Conservation (phyloP, 1,140 invertebrate genomes). For the Drosophila takahashii region DNA sequence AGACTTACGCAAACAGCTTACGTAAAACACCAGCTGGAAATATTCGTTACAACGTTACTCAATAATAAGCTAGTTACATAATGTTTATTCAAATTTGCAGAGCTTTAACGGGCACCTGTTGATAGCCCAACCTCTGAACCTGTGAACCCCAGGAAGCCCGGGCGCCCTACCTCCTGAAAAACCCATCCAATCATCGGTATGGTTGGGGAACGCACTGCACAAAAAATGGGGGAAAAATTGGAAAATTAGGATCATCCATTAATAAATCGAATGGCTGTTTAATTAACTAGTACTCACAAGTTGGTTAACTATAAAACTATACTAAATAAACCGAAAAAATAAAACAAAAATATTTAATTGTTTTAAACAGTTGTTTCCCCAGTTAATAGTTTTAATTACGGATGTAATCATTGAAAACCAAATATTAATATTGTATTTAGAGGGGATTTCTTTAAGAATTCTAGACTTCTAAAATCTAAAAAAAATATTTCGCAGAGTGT, state of each 20-base stretch:
- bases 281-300: no score
- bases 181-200: not conserved
- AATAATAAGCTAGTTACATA: constrained; percentile 39
- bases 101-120: constrained; percentile 35
- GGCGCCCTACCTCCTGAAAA: not conserved
- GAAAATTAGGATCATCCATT: not conserved
- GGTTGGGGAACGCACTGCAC: constrained; percentile 13
- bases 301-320: no score
- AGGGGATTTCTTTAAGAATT: no score
- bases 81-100: constrained; percentile 26
- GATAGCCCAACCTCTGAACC: not conserved
- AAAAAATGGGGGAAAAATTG: no score
- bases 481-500: not conserved
- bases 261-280: no score
- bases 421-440: no score
- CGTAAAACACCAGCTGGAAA: constrained; percentile 1
- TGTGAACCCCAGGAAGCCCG: not conserved
- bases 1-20: constrained; percentile 27
- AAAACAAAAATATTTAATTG: no score
- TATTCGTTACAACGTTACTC: constrained; percentile 14
- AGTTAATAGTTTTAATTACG: no score
- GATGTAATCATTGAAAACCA: no score
- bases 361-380: no score
- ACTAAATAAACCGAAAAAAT: no score
- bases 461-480: no score